Evolutionary conservation across 2,113 vertebrate genomes (phyloP).

Genomic region (Canis aureus): DNA sequence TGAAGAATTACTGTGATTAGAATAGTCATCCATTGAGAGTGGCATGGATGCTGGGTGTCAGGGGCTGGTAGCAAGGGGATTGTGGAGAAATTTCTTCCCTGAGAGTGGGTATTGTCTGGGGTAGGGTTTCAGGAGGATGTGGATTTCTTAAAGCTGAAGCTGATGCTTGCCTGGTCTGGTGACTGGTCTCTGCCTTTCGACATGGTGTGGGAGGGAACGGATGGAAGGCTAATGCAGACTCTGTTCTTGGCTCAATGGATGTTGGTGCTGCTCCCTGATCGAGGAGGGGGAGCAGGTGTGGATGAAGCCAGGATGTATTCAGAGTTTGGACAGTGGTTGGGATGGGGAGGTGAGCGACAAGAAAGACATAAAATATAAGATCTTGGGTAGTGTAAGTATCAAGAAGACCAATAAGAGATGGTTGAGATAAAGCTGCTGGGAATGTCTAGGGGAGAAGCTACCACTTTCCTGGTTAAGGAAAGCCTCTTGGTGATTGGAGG

Average conservation of each 20-base stretch:
- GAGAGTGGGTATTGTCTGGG: background rate
- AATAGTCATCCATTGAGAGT: background rate
- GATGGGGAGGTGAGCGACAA: background rate
- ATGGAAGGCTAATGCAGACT: background rate
- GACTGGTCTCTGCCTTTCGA: background rate
- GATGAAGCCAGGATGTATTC: background rate
- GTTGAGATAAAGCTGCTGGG: background rate
- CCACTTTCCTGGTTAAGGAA: background rate
- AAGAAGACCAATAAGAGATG: background rate
- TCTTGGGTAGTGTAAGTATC: background rate
- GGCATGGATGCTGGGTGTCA: background rate
- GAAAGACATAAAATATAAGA: background rate
- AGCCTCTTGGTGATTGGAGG: background rate
- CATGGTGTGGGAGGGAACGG: background rate
- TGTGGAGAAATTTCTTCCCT: background rate
- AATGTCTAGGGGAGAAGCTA: too few relatives aligned
- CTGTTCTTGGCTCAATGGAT: background rate
- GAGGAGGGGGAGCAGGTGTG: background rate
- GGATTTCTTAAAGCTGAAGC: background rate
- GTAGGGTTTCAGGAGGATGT: background rate
- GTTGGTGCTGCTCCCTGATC: background rate
- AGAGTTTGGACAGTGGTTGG: too few relatives aligned
- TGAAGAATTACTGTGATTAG: accelerated
- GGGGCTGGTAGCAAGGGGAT: background rate
- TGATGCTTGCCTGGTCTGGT: background rate